Evolutionary conservation across 2,113 vertebrate genomes (phyloP).

Genomic region (Columbina picui): DNA sequence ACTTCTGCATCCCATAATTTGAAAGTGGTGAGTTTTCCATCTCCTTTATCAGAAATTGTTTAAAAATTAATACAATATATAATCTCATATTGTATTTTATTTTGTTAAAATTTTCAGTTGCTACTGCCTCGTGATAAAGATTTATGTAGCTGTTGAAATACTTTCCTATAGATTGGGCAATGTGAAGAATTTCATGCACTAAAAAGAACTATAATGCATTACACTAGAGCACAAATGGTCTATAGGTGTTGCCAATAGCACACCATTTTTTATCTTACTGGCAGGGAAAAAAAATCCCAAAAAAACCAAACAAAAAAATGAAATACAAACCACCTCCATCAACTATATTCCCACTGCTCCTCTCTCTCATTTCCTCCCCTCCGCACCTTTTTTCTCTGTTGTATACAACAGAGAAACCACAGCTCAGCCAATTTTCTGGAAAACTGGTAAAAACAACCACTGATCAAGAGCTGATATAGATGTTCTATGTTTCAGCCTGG

Average conservation of each 20-base stretch:
- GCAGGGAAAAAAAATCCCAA: neutral
- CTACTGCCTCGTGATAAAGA: neutral
- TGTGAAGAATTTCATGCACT: neutral
- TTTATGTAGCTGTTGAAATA: neutral
- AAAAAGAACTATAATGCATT: neutral
- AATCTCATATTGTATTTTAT: neutral
- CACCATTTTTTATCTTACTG: neutral
- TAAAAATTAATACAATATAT: neutral
- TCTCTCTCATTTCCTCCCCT: neutral
- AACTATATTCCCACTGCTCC: neutral
- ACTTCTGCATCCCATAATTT: neutral
- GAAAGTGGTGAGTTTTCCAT: neutral
- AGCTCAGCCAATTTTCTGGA: slow-evolving; percentile 46
- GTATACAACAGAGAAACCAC: slow-evolving; percentile 31
- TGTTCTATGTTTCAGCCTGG: neutral
- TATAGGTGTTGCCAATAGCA: neutral
- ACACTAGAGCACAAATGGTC: neutral
- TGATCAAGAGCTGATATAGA: slow-evolving; percentile 13
- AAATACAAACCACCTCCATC: neutral
- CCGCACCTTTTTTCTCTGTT: neutral
- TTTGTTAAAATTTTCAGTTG: neutral
- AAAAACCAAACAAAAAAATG: neutral
- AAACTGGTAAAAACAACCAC: slow-evolving; percentile 51
- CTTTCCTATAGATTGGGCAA: neutral
- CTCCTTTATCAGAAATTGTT: neutral